phyloP scores from a whole-genome alignment of 2,113 vertebrate species.

The Gadus chalcogrammus region DNA sequence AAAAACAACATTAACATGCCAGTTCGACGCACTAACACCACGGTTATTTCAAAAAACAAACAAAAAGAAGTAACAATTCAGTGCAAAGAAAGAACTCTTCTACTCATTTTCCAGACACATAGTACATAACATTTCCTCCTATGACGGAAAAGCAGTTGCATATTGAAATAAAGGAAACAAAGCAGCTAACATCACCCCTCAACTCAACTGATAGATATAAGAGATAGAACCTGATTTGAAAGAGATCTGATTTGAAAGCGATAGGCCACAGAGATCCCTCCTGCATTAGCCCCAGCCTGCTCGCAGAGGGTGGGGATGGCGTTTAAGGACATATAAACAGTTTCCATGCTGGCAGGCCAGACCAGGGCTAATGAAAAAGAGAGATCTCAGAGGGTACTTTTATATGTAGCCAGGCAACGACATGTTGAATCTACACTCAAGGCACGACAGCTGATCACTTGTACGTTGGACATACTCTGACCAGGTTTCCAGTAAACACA shows the following conservation, averaged over 20 bases:
- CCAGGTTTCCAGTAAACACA: constrained; percentile 41
- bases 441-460: constrained; percentile 96
- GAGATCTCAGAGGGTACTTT: constrained; percentile 47
- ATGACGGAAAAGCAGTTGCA: constrained; percentile 98
- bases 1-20: constrained; percentile 81
- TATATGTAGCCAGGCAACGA: constrained; percentile 83
- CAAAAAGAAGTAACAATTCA: constrained; percentile 86
- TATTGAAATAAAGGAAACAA: constrained; percentile 97
- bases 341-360: constrained; percentile 7
- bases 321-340: not conserved
- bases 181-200: constrained; percentile 90
- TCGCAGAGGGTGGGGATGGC: constrained; percentile 6
- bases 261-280: constrained; percentile 54
- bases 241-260: constrained; percentile 73
- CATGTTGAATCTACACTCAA: constrained; percentile 98
- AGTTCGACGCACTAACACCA: constrained; percentile 86
- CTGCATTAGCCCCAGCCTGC: constrained; percentile 22
- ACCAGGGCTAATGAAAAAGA: constrained; percentile 23
- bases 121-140: constrained; percentile 76
- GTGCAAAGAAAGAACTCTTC: constrained; percentile 84
- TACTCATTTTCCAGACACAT: constrained; percentile 82
- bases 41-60: constrained; percentile 69
- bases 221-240: constrained; percentile 77
- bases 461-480: constrained; percentile 83
- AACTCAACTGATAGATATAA: constrained; percentile 77